Percentiles rank a stretch among this genome's conserved stretches.
These are phyloP conservation scores for Vireo griseus DNA, from an alignment of 2,797 vertebrate genomes.

Conservation along the genomic window DNA sequence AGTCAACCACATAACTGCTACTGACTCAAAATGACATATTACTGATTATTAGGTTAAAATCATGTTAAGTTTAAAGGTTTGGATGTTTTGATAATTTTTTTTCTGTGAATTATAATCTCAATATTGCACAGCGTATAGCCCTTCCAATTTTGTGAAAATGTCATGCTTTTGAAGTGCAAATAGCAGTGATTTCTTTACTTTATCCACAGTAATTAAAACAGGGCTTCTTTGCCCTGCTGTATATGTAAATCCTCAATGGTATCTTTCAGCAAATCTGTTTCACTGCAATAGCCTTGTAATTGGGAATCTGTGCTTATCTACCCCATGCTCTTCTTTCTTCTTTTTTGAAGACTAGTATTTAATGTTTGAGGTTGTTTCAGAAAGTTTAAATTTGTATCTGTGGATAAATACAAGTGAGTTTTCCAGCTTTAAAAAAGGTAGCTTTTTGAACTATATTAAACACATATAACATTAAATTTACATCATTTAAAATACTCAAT, in stretches of 20 bases:
- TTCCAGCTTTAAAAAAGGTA: background rate
- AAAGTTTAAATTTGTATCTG: background rate
- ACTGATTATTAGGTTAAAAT: background rate
- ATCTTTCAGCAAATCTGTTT: slow-evolving; percentile 36
- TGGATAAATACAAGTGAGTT: background rate
- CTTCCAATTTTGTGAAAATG: slow-evolving; percentile 24
- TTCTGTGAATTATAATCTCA: background rate
- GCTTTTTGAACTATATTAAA: background rate
- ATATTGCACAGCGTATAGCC: background rate
- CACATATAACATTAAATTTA: background rate
- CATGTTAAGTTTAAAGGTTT: background rate
- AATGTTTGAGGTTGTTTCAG: background rate
- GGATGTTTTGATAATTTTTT: background rate
- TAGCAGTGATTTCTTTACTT: slow-evolving; percentile 31
- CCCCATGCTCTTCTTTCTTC: background rate
- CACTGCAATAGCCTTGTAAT: slow-evolving; percentile 11
- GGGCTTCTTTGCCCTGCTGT: background rate
- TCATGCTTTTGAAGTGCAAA: slow-evolving; percentile 56
- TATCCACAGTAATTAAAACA: slow-evolving; percentile 46
- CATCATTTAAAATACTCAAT: background rate
- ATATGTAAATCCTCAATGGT: background rate
- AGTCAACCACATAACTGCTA: background rate
- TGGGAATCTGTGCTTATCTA: slow-evolving; percentile 16
- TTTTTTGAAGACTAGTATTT: background rate
- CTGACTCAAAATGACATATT: background rate